Evolutionary conservation across 1,140 invertebrate species (phyloP).

Genomic region (Thaumetopoea pityocampa): DNA sequence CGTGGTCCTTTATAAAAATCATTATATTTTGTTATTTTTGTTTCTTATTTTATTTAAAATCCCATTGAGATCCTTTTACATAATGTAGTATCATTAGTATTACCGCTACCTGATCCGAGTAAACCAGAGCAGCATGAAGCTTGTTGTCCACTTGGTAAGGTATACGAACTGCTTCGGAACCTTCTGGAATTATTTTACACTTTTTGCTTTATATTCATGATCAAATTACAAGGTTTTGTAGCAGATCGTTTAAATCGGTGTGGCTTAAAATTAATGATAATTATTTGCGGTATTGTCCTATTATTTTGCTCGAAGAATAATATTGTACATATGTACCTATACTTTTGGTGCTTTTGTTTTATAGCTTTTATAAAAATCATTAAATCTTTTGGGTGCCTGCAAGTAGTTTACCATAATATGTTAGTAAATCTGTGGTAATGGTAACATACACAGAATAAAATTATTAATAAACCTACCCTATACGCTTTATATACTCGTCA

Average conservation of each 20-base stretch:
- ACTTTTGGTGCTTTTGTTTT: conserved; percentile 30
- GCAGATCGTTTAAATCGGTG: conserved; percentile 46
- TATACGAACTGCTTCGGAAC: conserved; percentile 39
- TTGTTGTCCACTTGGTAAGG: conserved; percentile 89
- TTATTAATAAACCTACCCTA: too few species aligned
- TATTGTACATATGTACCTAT: conserved; percentile 19
- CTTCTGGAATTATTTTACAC: conserved; percentile 22
- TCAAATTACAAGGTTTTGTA: conserved; percentile 37
- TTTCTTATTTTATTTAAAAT: conserved; percentile 58
- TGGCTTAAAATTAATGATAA: conserved; percentile 38
- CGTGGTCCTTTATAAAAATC: conserved; percentile 31
- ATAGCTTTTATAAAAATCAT: conserved; percentile 21
- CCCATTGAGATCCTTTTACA: conserved; percentile 52
- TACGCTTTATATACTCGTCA: conserved; percentile 13
- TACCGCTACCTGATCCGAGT: conserved; percentile 88
- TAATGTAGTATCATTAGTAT: conserved; percentile 82
- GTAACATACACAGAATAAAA: too few species aligned
- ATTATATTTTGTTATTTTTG: conserved; percentile 44
- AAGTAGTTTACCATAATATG: too few species aligned
- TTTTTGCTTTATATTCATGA: conserved; percentile 31
- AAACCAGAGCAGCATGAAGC: conserved; percentile 91
- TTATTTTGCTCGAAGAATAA: conserved; percentile 21
- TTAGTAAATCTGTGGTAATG: too few species aligned
- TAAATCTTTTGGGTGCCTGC: conserved; percentile 28
- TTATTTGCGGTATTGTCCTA: conserved; percentile 34